Conservation (phyloP, 2,797 vertebrate genomes). For the Apogon hyalosoma region DNA sequence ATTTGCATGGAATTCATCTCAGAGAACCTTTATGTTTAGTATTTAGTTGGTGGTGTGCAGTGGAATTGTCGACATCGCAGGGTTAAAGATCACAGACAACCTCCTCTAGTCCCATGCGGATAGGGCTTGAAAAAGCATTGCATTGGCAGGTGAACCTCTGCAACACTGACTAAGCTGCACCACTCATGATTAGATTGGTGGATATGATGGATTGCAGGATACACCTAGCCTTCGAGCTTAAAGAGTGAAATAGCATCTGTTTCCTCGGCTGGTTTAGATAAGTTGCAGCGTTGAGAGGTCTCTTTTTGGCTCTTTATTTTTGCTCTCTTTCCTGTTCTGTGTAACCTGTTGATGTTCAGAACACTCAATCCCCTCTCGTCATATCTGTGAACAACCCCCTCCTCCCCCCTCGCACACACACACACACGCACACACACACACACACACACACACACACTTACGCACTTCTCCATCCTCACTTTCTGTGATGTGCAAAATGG, state of each 20-base stretch:
- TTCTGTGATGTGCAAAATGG: slow-evolving; percentile 68
- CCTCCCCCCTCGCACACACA: no score
- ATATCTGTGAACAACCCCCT: slow-evolving; percentile 17
- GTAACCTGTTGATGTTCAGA: slow-evolving; percentile 50
- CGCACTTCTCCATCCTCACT: slow-evolving; percentile 37
- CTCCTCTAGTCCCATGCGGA: no score
- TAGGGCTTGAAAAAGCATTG: no score
- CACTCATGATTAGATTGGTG: background rate
- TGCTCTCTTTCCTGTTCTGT: slow-evolving; percentile 1
- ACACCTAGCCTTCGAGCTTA: background rate
- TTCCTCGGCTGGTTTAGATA: slow-evolving; percentile 3
- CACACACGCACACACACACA: no score
- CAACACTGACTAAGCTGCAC: background rate
- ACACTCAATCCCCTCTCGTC: slow-evolving; percentile 11
- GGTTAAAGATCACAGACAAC: no score
- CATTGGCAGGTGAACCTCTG: no score
- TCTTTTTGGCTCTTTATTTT: background rate
- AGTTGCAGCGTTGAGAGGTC: slow-evolving; percentile 4
- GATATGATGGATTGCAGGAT: slow-evolving; percentile 1
- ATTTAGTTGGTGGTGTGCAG: no score
- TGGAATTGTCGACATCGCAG: no score
- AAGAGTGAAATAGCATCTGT: slow-evolving; percentile 15
- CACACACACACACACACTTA: background rate
- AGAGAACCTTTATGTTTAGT: no score
- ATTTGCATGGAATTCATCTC: no score